These are phyloP conservation scores for Pseudoatta argentina DNA, from an alignment of 1,140 invertebrate genomes.

Conservation along the genomic window DNA sequence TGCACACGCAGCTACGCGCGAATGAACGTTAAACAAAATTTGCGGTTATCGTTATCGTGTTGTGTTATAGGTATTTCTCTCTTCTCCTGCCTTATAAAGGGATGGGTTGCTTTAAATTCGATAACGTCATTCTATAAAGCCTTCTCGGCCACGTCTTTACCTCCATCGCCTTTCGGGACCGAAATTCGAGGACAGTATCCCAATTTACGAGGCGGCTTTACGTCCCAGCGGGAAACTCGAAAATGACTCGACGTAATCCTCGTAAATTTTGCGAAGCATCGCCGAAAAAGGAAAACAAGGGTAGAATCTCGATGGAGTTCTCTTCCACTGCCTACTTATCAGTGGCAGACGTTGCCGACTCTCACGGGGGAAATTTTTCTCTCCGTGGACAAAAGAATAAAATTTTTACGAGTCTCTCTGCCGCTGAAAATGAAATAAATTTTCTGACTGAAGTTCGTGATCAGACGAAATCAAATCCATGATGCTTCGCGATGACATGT, in stretches of 20 bases:
- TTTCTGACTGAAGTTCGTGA: background rate
- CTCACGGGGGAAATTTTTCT: slow-evolving; percentile 38
- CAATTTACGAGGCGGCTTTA: slow-evolving; percentile 72
- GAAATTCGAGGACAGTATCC: slow-evolving; percentile 45
- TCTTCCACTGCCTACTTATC: slow-evolving; percentile 56
- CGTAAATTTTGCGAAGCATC: slow-evolving; percentile 66
- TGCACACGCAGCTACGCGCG: too few species aligned
- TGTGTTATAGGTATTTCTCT: background rate
- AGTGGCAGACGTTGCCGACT: slow-evolving; percentile 47
- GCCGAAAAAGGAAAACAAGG: slow-evolving; percentile 58
- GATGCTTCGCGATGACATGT: too few species aligned
- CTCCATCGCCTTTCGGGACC: slow-evolving; percentile 19
- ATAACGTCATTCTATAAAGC: slow-evolving; percentile 1
- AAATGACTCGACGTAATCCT: slow-evolving; percentile 69
- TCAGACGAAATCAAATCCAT: slow-evolving; percentile 25
- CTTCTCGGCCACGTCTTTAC: background rate
- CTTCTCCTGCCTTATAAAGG: background rate
- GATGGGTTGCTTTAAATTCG: slow-evolving; percentile 23
- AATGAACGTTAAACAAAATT: slow-evolving; percentile 11
- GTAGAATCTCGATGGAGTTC: slow-evolving; percentile 54
- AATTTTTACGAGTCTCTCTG: slow-evolving; percentile 52
- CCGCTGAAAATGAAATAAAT: slow-evolving; percentile 38
- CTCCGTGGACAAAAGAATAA: slow-evolving; percentile 42
- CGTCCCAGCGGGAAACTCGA: slow-evolving; percentile 64
- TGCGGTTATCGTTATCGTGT: background rate